Base-by-base conservation (phyloP, 2,888 invertebrate species). In the Chymomyza fuscimana region DNA sequence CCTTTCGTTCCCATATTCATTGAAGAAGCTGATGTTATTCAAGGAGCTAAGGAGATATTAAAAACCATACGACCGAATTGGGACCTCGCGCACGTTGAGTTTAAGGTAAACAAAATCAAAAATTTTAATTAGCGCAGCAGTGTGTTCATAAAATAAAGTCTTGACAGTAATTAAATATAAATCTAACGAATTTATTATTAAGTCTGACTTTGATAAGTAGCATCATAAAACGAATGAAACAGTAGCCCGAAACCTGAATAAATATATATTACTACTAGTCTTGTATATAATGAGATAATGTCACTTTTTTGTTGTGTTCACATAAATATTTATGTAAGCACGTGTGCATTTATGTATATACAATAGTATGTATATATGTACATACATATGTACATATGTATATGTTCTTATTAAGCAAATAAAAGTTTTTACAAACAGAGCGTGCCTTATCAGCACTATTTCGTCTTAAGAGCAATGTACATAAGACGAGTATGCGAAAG, bases 41-140 rank as follows among this genome's bases (percentile, higher is more conserved):
- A 92, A 56, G 96, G 96, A 80, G 95, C 96, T 66, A 91, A 93
- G 79, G 92, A 94, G 89, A 92, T 97, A 84, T 92, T 97, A 70
- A 92, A 93, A 91, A 92, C 92, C 62, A 94, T 97, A 79, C 93
- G 96, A 89, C 95, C 96, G 19, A 84, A 93, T 56, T 97, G 97
- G 97, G 91, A 93, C 67, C 84, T 92, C 72, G 93, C 93, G 77
- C 92, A 93, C 83, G 93, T 96, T 72, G 93, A 93, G 85, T 95
- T 95, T 90, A 96, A 96, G 95, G 97, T 97, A 87, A 82, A 46
- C 10, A 46, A 46, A 46, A 46, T 36, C 5, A 6, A n/a, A 6
- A 40, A 61, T 40, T 32, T n/a, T 15, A 40, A 22, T 51, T 32
- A 32, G 5, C 32, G 32, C 32, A 32, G 32, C 32, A 19, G 19